Percentiles rank a stretch among this genome's conserved stretches.
Evolutionary conservation across 2,888 invertebrate species (phyloP).

Genomic region (Trachelus tabidus): DNA sequence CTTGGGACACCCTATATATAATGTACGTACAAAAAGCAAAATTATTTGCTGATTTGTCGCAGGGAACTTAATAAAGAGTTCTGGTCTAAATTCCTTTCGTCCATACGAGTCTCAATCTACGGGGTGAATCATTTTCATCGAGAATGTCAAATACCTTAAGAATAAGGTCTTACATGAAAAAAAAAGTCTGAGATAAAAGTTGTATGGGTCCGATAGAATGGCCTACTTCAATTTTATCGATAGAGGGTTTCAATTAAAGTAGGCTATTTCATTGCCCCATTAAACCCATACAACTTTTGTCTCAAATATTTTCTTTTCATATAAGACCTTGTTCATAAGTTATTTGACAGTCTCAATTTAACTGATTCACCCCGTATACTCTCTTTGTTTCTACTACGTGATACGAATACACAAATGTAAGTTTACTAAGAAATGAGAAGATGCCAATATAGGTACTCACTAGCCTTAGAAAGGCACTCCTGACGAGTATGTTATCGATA

Average conservation of each 20-base stretch:
- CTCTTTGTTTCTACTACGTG: not conserved
- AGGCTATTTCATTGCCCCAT: too few species aligned
- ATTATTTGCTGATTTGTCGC: not conserved
- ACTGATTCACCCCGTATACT: not conserved
- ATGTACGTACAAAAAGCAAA: not conserved
- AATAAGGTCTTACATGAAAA: too few species aligned
- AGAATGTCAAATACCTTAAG: too few species aligned
- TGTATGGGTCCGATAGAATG: too few species aligned
- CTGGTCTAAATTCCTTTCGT: not conserved
- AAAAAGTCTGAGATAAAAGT: too few species aligned
- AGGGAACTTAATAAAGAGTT: not conserved
- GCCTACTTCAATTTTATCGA: too few species aligned
- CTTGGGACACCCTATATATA: not conserved
- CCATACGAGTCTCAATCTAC: not conserved
- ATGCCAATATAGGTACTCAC: not conserved
- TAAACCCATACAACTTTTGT: too few species aligned
- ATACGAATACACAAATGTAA: not conserved
- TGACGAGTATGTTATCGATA: not conserved
- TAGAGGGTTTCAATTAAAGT: too few species aligned
- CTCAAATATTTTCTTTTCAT: too few species aligned
- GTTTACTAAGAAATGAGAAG: not conserved
- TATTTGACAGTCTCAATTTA: too few species aligned
- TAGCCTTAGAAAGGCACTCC: not conserved
- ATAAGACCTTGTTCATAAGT: too few species aligned
- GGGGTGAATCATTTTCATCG: too few species aligned